These are phyloP conservation scores for Leiothrix lutea DNA, from an alignment of 2,113 vertebrate genomes.

Conservation along the genomic window DNA sequence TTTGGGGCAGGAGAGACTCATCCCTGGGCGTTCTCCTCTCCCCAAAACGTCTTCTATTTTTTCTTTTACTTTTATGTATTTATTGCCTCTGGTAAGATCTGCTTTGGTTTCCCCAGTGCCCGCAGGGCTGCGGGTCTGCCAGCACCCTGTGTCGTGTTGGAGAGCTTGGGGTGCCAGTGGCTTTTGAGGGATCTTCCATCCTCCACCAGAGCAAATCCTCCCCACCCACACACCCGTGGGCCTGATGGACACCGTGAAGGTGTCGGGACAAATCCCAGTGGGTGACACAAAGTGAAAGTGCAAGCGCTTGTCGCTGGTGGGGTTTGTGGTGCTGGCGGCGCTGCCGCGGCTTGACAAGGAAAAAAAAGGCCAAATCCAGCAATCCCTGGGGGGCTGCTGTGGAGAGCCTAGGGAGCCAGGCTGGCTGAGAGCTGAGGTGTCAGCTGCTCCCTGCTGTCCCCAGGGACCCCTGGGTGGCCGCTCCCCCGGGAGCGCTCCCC, in stretches of 20 bases:
- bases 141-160: rapidly evolving
- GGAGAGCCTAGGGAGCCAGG: neutral
- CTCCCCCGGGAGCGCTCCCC: neutral
- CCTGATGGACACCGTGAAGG: rapidly evolving
- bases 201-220: neutral
- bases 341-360: neutral
- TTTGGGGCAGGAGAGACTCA: neutral
- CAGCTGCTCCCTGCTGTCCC: neutral
- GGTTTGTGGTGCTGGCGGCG: neutral
- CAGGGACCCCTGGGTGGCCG: neutral
- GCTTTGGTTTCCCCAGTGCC: neutral
- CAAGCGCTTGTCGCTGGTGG: rapidly evolving
- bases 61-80: neutral
- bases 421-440: neutral
- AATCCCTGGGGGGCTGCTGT: neutral
- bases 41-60: neutral
- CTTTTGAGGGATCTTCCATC: neutral
- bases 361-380: neutral
- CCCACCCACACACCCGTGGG: neutral
- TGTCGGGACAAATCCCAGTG: neutral
- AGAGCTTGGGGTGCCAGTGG: neutral
- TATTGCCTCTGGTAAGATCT: neutral
- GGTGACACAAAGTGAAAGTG: slow-evolving; percentile 19
- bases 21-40: neutral
- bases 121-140: neutral